Conservation (phyloP, 2,797 vertebrate genomes). For the Botia almorhae region DNA sequence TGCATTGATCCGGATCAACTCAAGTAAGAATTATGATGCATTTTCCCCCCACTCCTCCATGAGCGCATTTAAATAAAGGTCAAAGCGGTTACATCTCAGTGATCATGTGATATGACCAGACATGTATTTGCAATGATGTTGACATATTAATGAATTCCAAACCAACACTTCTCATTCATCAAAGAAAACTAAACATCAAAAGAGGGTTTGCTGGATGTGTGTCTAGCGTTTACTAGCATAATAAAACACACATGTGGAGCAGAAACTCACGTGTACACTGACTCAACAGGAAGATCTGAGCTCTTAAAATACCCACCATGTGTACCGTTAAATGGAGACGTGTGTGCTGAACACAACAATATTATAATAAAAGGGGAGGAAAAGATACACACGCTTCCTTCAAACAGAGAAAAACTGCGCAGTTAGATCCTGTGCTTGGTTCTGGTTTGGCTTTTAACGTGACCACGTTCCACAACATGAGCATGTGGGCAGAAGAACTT, state of each 20-base stretch:
- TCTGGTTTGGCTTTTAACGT: constrained; percentile 18
- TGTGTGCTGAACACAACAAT: constrained; percentile 27
- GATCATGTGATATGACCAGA: background rate
- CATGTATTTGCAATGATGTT: background rate
- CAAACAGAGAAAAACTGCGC: constrained; percentile 18
- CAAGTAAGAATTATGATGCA: no score
- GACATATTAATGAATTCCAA: constrained; percentile 9
- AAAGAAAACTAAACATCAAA: constrained; percentile 36
- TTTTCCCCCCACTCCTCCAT: background rate
- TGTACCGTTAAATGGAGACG: constrained; percentile 54
- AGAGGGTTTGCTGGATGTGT: constrained; percentile 14
- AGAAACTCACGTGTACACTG: constrained; percentile 43
- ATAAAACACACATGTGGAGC: constrained; percentile 54
- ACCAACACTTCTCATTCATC: constrained; percentile 16
- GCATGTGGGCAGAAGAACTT: constrained; percentile 5
- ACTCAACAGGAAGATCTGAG: constrained; percentile 51
- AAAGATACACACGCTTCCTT: constrained; percentile 21
- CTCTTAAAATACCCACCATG: constrained; percentile 43
- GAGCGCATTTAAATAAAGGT: background rate
- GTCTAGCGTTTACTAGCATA: constrained; percentile 27
- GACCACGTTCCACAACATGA: background rate
- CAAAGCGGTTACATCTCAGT: background rate
- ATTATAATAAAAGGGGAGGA: constrained; percentile 17
- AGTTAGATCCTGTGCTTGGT: background rate
- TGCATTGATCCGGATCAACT: no score